Conservation (phyloP, 2,888 invertebrate species). For the Drosophila vallismaia region DNA sequence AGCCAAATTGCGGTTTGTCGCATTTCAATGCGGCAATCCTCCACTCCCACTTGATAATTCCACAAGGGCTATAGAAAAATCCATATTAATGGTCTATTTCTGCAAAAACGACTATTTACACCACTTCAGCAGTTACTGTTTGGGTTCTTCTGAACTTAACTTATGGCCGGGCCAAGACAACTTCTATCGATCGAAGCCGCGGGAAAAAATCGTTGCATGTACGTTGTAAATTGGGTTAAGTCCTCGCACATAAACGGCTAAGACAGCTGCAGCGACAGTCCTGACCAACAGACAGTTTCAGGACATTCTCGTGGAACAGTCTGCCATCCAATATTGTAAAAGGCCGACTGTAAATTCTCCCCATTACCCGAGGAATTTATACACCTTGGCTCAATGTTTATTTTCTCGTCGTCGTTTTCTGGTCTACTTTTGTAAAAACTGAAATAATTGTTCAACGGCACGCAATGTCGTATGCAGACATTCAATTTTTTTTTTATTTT, state of each 20-base stretch:
- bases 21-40: conserved; percentile 71
- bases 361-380: conserved; percentile 30
- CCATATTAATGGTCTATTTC: conserved; percentile 49
- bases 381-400: conserved; percentile 28
- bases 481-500: conserved; percentile 22
- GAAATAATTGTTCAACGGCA: conserved; percentile 66
- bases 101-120: conserved; percentile 34
- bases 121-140: conserved; percentile 21
- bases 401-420: conserved; percentile 48
- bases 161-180: conserved; percentile 72
- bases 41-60: conserved; percentile 66
- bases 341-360: conserved; percentile 49
- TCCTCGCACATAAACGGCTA: conserved; percentile 24
- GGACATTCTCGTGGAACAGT: conserved; percentile 46
- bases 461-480: conserved; percentile 57
- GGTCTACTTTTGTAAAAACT: conserved; percentile 44
- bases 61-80: conserved; percentile 48
- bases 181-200: conserved; percentile 62
- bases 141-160: conserved; percentile 34
- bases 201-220: conserved; percentile 49
- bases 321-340: conserved; percentile 62
- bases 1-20: conserved; percentile 64
- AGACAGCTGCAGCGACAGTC: conserved; percentile 34
- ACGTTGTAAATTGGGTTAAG: conserved; percentile 67
- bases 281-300: conserved; percentile 31